Evolutionary conservation across 2,113 vertebrate species (phyloP).

Genomic region (Hoplias malabaricus): DNA sequence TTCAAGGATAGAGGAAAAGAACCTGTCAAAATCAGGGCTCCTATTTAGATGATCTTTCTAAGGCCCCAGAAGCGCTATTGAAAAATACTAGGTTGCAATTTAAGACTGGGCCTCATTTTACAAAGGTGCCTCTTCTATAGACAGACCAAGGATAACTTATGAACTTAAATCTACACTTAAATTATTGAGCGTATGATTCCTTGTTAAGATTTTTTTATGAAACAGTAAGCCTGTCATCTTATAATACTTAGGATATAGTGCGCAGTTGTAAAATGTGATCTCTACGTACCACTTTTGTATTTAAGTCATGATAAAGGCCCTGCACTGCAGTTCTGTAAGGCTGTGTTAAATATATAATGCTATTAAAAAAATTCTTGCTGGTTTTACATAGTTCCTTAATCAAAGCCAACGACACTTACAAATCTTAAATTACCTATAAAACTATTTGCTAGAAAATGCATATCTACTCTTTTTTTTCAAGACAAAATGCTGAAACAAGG

Average conservation of each 20-base stretch:
- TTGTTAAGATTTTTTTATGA: slow-evolving; percentile 12
- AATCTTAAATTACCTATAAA: slow-evolving; percentile 8
- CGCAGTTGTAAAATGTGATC: not conserved
- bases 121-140: slow-evolving; percentile 20
- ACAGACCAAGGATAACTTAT: slow-evolving; percentile 8
- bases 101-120: not conserved
- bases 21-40: slow-evolving; percentile 27
- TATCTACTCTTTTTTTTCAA: not conserved
- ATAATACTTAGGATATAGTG: slow-evolving; percentile 15
- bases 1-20: slow-evolving; percentile 19
- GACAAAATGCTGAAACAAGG: slow-evolving; percentile 3
- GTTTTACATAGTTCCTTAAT: not conserved
- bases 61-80: not conserved
- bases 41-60: not conserved
- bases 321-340: not conserved
- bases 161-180: slow-evolving; percentile 12
- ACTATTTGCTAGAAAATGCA: not conserved
- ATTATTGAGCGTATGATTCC: not conserved
- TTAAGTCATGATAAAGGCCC: not conserved
- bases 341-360: not conserved
- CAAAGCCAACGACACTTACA: not conserved
- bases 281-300: not conserved
- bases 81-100: not conserved
- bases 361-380: not conserved
- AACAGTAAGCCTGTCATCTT: slow-evolving; percentile 11